These are phyloP conservation scores for Caerostris extrusa DNA, from an alignment of 1,140 invertebrate genomes.

Conservation along the genomic window DNA sequence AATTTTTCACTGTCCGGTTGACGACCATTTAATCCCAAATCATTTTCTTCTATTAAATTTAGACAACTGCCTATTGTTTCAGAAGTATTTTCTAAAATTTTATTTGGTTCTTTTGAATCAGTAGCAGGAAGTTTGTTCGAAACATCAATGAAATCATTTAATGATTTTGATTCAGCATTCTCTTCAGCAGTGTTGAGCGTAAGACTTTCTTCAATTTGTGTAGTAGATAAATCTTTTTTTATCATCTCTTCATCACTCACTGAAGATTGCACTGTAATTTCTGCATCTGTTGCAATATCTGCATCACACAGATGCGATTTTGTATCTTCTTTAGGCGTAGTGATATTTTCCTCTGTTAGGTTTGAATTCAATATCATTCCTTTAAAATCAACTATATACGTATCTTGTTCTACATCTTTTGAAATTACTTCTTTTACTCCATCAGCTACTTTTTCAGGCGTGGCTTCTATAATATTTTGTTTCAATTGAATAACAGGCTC, in stretches of 20 bases:
- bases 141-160: background rate
- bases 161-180: background rate
- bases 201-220: background rate
- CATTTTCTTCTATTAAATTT: no score
- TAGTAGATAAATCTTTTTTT: background rate
- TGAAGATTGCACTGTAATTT: background rate
- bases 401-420: background rate
- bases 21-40: background rate
- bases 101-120: background rate
- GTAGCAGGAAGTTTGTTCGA: background rate
- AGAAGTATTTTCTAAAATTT: no score
- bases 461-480: no score
- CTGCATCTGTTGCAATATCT: background rate
- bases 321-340: no score
- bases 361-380: background rate
- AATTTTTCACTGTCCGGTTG: background rate
- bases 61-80: background rate
- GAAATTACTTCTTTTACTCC: background rate
- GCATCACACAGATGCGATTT: no score
- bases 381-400: background rate
- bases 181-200: background rate
- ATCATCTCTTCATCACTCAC: background rate
- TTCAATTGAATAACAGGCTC: no score
- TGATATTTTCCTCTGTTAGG: background rate
- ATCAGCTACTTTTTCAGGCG: no score